A percentile compares a stretch with the other conserved stretches of the same genome.
These are phyloP conservation scores for Halichoeres trimaculatus DNA, from an alignment of 2,113 vertebrate species.

Conservation along the genomic window DNA sequence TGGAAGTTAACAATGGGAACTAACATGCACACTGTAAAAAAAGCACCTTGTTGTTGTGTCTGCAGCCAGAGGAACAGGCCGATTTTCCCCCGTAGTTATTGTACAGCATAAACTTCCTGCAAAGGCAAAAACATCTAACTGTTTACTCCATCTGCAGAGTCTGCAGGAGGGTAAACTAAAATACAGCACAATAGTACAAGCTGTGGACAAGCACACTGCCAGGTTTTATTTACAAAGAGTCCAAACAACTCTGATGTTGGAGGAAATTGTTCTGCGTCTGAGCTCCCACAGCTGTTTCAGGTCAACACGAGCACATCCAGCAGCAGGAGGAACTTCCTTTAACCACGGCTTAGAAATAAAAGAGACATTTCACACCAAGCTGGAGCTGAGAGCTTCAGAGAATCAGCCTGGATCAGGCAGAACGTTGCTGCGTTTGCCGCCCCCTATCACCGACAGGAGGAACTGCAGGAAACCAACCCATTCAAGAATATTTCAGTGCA, in stretches of 20 bases:
- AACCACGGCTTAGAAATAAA: constrained; percentile 16
- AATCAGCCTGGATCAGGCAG: constrained; percentile 16
- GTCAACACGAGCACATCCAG: constrained; percentile 10
- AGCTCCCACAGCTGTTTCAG: neutral
- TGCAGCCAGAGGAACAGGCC: constrained; percentile 25
- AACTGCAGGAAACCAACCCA: constrained; percentile 45
- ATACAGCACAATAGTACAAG: constrained; percentile 34
- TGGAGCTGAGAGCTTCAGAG: constrained; percentile 21
- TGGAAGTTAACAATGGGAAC: constrained; percentile 57
- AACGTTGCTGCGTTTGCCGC: constrained; percentile 64
- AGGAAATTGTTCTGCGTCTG: constrained; percentile 27
- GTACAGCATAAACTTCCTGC: constrained; percentile 68
- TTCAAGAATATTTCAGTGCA: constrained; percentile 59
- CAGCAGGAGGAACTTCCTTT: neutral
- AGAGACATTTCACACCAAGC: constrained; percentile 8
- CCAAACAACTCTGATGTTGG: constrained; percentile 50
- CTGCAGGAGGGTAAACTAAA: constrained; percentile 16
- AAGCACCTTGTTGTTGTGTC: constrained; percentile 47
- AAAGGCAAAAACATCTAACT: constrained; percentile 64
- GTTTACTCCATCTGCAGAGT: constrained; percentile 48
- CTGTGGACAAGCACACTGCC: constrained; percentile 18
- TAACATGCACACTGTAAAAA: constrained; percentile 32
- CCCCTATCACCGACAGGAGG: constrained; percentile 53
- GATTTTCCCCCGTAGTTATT: constrained; percentile 55
- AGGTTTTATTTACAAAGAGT: constrained; percentile 53